Base-by-base conservation (phyloP, 2,888 invertebrate species). In the Drosophila glabriapex region DNA sequence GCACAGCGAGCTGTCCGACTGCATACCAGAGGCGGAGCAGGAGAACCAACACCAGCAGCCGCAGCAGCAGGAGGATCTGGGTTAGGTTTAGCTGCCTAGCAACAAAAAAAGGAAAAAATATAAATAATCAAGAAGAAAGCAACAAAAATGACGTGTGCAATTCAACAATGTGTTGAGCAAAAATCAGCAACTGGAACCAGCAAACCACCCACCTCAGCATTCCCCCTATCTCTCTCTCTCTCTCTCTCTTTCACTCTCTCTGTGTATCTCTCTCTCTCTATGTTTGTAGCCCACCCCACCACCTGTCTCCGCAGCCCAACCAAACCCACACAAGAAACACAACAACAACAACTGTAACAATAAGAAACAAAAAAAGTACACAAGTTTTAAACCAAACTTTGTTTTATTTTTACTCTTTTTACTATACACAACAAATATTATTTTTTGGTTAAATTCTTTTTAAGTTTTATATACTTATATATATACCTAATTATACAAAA, bases 381-480 rank as follows among this genome's bases (percentile, higher is more conserved):
- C 89, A 89, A 82, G 79, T 88, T 83, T 73, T 74, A 78, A 76
- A 69, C 53, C 73, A 79, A 76, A 71, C 59, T 78, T 76, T 76
- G 83, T 85, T 84, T 87, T 83, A 78, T 76, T 82, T 82, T 75
- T 70, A 73, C 29, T 41, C 56, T 35, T 58, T 53, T 41, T 31
- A 52, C 68, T 68, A 52, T 68, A 68, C 39, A 67, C 58, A 77
- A 55, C 54, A 61, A 53, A 52, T 39, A 46, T 76, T 75, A 70
- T 66, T 70, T 83, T 85, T 85, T 83, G 85, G 86, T 85, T 89
- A 89, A 82, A 89, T 82, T 86, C 78, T 76, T 89, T 82, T 82
- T 89, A 85, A 89, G 83, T 85, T 81, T 77, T 76, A 80, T 82
- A 82, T 77, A 81, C 68, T 52, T 56, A 80, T 59, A 77, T 59